Conservation (phyloP, 2,113 vertebrate genomes). For the Cheirogaleus medius region DNA sequence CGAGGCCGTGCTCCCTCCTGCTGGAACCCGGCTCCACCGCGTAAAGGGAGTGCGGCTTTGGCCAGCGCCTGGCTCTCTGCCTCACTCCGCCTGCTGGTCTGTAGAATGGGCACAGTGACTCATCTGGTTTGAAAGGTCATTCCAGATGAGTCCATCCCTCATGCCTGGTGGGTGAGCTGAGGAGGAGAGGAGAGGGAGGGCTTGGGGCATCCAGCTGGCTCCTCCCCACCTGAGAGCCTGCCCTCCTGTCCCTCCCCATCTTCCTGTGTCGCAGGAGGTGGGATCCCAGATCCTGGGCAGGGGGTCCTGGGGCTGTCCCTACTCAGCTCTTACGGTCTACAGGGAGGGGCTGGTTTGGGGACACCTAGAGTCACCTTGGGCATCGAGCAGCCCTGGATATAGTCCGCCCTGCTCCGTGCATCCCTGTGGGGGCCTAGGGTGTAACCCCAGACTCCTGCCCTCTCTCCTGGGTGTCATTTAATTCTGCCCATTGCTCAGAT, state of each 20-base stretch:
- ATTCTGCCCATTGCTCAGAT: background rate
- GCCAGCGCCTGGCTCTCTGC: background rate
- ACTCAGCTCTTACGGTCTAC: background rate
- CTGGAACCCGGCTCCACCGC: no score
- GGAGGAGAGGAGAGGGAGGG: background rate
- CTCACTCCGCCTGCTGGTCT: background rate
- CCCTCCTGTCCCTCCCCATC: background rate
- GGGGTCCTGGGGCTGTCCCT: background rate
- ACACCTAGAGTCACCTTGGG: no score
- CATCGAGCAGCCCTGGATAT: background rate
- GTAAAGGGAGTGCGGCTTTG: no score
- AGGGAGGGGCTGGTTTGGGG: background rate
- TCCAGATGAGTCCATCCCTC: background rate
- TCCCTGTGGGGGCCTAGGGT: background rate
- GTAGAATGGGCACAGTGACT: background rate
- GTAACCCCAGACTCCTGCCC: background rate
- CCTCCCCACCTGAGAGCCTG: background rate
- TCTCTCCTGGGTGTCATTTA: background rate
- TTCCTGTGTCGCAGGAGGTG: accelerated
- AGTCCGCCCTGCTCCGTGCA: accelerated
- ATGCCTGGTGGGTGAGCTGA: background rate
- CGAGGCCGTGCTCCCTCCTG: accelerated
- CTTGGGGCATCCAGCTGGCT: background rate
- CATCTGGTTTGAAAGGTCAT: background rate
- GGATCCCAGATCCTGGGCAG: background rate